Conservation (phyloP, 2,888 invertebrate species). For the Cryptocheilus praepositus region DNA sequence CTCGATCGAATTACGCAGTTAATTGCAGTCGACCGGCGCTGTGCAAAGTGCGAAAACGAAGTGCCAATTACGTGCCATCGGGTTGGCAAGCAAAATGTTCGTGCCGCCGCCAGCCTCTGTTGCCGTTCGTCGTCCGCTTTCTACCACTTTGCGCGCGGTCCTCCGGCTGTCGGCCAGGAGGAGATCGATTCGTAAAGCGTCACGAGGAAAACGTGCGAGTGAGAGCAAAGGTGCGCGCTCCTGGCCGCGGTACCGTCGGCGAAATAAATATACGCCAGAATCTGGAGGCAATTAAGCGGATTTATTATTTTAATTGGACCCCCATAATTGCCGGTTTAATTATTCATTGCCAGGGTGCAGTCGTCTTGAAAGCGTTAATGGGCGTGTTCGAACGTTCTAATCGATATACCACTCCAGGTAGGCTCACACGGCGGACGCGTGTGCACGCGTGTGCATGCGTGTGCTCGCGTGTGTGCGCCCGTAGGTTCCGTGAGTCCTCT, state of each 20-base stretch:
- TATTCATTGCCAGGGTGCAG: slow-evolving; percentile 23
- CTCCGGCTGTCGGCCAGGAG: too few relatives aligned
- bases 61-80: slow-evolving; percentile 46
- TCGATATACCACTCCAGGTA: slow-evolving; percentile 4
- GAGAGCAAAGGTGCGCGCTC: background rate
- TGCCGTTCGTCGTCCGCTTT: too few relatives aligned
- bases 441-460: too few relatives aligned
- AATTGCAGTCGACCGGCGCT: slow-evolving; percentile 38
- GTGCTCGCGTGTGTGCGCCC: background rate
- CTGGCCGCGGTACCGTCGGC: background rate
- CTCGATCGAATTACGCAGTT: slow-evolving; percentile 46
- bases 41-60: slow-evolving; percentile 41
- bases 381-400: background rate
- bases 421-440: too few relatives aligned
- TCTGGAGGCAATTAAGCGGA: slow-evolving; percentile 31
- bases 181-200: background rate
- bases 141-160: too few relatives aligned
- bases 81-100: too few relatives aligned
- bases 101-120: too few relatives aligned
- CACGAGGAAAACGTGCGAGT: background rate
- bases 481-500: too few relatives aligned
- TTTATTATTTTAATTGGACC: slow-evolving; percentile 49
- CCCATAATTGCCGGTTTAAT: slow-evolving; percentile 44
- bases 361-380: background rate
- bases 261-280: slow-evolving; percentile 10